Base-by-base conservation (phyloP, 2,113 vertebrate species). In the Grantiella picta region DNA sequence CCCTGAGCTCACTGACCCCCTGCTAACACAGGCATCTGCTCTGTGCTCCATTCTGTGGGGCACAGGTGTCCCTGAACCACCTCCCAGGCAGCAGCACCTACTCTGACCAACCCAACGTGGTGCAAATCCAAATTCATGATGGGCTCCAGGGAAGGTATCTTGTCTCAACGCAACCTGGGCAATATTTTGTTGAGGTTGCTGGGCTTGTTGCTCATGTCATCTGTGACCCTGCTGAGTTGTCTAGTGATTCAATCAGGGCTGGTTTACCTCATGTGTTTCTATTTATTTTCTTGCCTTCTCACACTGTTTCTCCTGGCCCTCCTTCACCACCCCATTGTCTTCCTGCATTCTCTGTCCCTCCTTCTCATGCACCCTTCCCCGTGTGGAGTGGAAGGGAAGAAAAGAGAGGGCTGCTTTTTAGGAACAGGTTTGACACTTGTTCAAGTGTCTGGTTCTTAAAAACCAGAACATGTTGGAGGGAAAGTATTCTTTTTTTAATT, bases 321-420 rank as follows among this genome's bases (percentile, higher is more conserved):
- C 83, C 40, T 77, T 69, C 1, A 0, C 31, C 2, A 1, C 28
- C 10, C 49, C 0, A 0, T 49, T 22, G 40, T 94, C 36, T 18
- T 83, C 50, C 12, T n/a, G 66, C 11, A 1, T 73, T 88, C 49
- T 47, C 12, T 83, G 50, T 68, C 35, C n/a, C 20, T 86, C 53
- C n/a, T 79, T 86, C 57, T 82, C 3, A 1, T 1, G 6, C 21
- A 72, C 5, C 16, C 19, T 44, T 92, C 38, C 35, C 15, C 15
- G 5, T 3, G 15, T 1, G 22, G 56, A 54, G 15, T 12, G 40
- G n/a, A 77, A 77, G 11, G 35, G 27, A 75, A 89, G 16, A 33
- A 59, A 79, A 28, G 52, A 82, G 15, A 28, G 21, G 9, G 13
- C 7, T 35, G 12, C 0, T 14, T 85, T 79, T 64, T 36, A 76